Evolutionary conservation across 2,113 vertebrate species (phyloP).

Genomic region (Sylvia atricapilla): DNA sequence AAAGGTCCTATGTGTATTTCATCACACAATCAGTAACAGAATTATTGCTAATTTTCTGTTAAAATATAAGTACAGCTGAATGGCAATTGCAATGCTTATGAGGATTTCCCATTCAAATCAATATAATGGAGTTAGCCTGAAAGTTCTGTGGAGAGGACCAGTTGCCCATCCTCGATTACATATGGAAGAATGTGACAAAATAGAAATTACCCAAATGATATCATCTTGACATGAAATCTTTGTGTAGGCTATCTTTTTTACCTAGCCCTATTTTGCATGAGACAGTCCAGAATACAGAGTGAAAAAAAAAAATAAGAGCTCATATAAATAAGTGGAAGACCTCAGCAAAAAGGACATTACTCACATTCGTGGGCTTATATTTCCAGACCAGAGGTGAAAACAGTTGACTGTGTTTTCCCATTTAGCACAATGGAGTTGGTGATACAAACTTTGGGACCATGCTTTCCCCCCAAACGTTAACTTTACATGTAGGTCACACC

Average conservation of each 20-base stretch:
- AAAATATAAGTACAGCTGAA: not conserved
- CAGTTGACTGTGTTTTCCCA: not conserved
- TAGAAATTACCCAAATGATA: slow-evolving; percentile 27
- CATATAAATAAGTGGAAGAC: not conserved
- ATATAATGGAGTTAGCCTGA: not conserved
- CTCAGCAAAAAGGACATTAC: not conserved
- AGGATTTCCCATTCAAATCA: slow-evolving; percentile 10
- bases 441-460: not conserved
- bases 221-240: not conserved
- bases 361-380: not conserved
- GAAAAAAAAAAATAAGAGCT: not conserved
- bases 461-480: not conserved
- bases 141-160: not conserved
- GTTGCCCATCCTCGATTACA: slow-evolving; percentile 51
- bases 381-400: not conserved
- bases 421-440: not conserved
- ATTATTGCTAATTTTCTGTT: not conserved
- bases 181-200: slow-evolving; percentile 48
- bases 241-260: slow-evolving; percentile 30
- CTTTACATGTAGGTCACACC: not conserved
- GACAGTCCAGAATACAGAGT: not conserved
- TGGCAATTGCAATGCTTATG: not conserved
- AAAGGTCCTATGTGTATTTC: not conserved
- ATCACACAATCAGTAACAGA: not conserved
- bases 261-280: not conserved